A percentile compares a stretch with the other conserved stretches of the same genome.
Evolutionary conservation across 92 coral and sea anemone species (phyloP).

Genomic region (Zoanthus gigantus): DNA sequence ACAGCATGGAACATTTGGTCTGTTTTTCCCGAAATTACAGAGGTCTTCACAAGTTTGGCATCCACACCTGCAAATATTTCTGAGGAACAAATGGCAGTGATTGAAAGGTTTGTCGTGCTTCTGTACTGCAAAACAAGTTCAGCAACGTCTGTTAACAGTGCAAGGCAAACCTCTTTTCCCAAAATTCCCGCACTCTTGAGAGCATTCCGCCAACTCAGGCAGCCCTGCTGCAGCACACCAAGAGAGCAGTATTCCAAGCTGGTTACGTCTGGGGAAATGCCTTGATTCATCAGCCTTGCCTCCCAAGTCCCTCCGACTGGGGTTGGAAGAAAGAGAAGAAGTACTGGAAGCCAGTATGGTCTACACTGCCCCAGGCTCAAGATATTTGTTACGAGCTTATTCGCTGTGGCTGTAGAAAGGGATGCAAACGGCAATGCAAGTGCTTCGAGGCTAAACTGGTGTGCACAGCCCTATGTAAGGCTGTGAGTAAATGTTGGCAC

Average conservation of each 20-base stretch:
- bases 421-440: not conserved
- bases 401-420: not conserved
- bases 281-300: not conserved
- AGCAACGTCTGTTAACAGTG: conserved; percentile 1
- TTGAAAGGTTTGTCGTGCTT: conserved; percentile 35
- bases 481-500: no score
- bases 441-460: not conserved
- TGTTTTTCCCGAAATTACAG: conserved; percentile 47
- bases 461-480: not conserved
- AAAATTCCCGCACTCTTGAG: conserved; percentile 13
- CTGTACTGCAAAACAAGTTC: conserved; percentile 40
- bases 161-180: conserved; percentile 48
- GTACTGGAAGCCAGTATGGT: not conserved
- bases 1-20: conserved; percentile 63
- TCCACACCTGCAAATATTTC: not conserved
- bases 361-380: not conserved
- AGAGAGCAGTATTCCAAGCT: conserved; percentile 42
- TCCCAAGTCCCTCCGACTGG: conserved; percentile 36
- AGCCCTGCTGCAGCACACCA: conserved; percentile 54
- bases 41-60: conserved; percentile 10
- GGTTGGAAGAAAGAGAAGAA: conserved; percentile 21
- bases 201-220: conserved; percentile 65
- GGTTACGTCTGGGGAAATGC: conserved; percentile 44
- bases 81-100: conserved; percentile 13
- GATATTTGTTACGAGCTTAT: not conserved